Base-by-base conservation (phyloP, 1,140 invertebrate genomes). In the Drosophila grimshawi region DNA sequence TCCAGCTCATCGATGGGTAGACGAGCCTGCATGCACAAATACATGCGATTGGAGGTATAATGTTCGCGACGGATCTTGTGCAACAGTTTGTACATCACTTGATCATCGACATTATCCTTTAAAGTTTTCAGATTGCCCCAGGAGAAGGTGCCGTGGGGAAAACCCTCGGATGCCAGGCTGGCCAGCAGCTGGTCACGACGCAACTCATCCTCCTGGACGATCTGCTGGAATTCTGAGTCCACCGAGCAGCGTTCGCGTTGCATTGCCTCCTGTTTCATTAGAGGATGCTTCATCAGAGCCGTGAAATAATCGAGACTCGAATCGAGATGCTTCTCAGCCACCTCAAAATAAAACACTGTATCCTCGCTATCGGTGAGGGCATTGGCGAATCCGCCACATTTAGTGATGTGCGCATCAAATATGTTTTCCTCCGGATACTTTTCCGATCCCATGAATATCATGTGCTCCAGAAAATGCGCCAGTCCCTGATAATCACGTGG, bases 381-480 rank as follows among this genome's bases (percentile, higher is more conserved):
- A 92, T 98, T 98, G 79, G 95, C 94, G 11, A 94, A 95, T 3
- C 97, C 97, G 5, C 97, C 97, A 89, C 95, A 95, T 93, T 96
- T 96, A 93, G 94, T 95, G 45, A 98, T 94, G 81, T 96, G 97
- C 3, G 95, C 93, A 93, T 97, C 96, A 83, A 98, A 97, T 76
- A 95, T 96, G 93, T 98, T 98, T 93, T 98, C 97, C 92, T 83
- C 77, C 0, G 97, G 96, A 93, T 96, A 98, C 83, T 97, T 97
- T 85, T 96, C 94, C 49, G 96, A 97, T 39, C 97, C 98, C 95
- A 98, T 97, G 88, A 98, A 99, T 4, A 99, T 95, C 97, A 99
- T 98, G 91, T 99, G 98, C 92, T 99, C 98, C 52, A 98, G 94
- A 33, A 99, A 98, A 93, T 99, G 98, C 1, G 98, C 97, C 78